Evolutionary conservation across 2,888 invertebrate genomes (phyloP), one percentile per base, ranked within the genome.

Genomic region (Priocnemis perturbator): DNA sequence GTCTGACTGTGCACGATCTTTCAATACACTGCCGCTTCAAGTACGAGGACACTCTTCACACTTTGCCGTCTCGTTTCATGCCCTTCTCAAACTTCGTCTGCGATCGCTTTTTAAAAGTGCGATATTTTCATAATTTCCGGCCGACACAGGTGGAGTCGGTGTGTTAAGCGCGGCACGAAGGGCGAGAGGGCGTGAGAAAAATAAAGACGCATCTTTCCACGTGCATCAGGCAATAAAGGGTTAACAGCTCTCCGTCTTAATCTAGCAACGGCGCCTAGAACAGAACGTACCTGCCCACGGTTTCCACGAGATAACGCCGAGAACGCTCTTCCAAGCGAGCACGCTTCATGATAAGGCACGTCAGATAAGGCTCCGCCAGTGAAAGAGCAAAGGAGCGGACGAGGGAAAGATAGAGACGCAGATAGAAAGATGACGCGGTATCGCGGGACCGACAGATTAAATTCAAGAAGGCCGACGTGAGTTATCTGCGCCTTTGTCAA

Each of bases 271-370:
- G 37, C 26, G 64, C 45, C 14, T 1, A 44, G 44, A 67, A 52
- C 64, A 53, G 52, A 67, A 62, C 71, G 69, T 78, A 78, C 67
- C 66, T 78, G 67, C 57, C 45, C 69, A 37, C 37, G 37, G 69
- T 74, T 73, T 71, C 57, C 60, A 71, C 30, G 64, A 78, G 74
- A 78, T 78, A 74, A 77, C 60, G 30, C 5, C 4, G 47, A 47
- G 5, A 23, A 26, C 59, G 52, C 56, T 63, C 60, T 57, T 9
- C 60, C 60, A 21, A 21, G 57, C 37, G 37, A 47, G 20, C 71
- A 20, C 3, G 5, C 9, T 55, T 44, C 2, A 62, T 58, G 78
- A 78, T 78, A 78, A 78, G 62, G 45, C 45, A 52, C 47, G 52
- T 26, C 30, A 75, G 79, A 79, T 79, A 79, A 79, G 69, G n/a